phyloP scores from a whole-genome alignment of 2,888 invertebrate genomes.

The Perithous albicinctus region DNA sequence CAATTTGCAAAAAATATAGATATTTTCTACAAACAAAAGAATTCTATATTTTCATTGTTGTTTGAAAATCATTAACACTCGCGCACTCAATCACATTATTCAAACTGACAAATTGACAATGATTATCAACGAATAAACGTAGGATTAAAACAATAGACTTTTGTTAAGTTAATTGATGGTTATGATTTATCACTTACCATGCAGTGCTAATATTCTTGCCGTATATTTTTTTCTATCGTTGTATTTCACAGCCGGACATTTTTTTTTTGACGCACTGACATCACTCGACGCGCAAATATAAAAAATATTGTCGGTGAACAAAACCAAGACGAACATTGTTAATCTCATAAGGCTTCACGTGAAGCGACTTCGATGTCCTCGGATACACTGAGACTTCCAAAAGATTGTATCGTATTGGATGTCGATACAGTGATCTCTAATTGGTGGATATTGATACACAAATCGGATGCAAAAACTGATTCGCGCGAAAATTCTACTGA shows the following conservation, averaged over 20 bases:
- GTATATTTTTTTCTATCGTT: background rate
- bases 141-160: background rate
- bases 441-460: too few species aligned
- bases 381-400: constrained; percentile 8
- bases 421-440: too few species aligned
- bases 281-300: background rate
- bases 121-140: constrained; percentile 2
- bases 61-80: constrained; percentile 7
- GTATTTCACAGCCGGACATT: constrained; percentile 5
- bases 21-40: background rate
- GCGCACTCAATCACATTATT: constrained; percentile 11
- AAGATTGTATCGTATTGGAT: too few species aligned
- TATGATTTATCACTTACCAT: constrained; percentile 17
- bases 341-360: background rate
- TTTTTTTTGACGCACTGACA: background rate
- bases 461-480: background rate
- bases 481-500: too few species aligned
- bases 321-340: background rate
- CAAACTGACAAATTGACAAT: constrained; percentile 5
- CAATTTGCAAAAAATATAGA: constrained; percentile 5
- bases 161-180: constrained; percentile 4
- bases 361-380: background rate
- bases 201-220: constrained; percentile 3
- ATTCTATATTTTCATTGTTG: background rate
- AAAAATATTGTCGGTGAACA: constrained; percentile 3